A percentile compares a stretch with the other conserved stretches of the same genome.
phyloP scores from a whole-genome alignment of 2,797 vertebrate genomes.

The Diplodus sargus region DNA sequence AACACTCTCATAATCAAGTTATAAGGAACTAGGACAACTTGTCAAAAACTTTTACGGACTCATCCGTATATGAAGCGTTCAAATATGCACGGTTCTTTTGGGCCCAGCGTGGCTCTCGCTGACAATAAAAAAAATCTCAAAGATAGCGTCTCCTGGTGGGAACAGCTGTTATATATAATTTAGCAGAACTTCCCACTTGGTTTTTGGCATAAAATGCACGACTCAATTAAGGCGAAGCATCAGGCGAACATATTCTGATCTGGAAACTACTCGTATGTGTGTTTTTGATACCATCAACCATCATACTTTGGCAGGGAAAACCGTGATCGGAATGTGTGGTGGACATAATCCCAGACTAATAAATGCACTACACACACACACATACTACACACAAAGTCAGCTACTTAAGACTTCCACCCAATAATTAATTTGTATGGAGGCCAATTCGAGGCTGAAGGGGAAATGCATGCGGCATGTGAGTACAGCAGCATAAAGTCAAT shows the following conservation, averaged over 20 bases:
- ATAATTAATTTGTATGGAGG: constrained; percentile 40
- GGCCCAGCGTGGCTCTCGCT: not conserved
- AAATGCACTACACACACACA: not conserved
- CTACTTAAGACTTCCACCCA: constrained; percentile 33
- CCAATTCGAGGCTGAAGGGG: constrained; percentile 35
- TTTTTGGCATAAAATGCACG: not conserved
- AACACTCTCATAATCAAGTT: not conserved
- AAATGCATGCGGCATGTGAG: constrained; percentile 26
- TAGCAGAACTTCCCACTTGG: not conserved
- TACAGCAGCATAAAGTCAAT: constrained; percentile 37
- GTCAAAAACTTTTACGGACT: not conserved
- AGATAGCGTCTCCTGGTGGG: not conserved
- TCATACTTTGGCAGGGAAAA: constrained; percentile 1
- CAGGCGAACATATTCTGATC: not conserved
- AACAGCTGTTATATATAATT: not conserved
- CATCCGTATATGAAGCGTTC: not conserved
- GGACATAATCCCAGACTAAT: constrained; percentile 42
- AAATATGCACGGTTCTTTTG: not conserved
- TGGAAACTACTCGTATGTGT: not conserved
- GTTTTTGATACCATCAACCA: constrained; percentile 10
- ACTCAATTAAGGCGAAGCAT: constrained; percentile 2
- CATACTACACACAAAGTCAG: not conserved
- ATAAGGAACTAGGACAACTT: not conserved
- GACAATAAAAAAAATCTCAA: not conserved
- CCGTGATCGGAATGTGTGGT: constrained; percentile 13